Evolutionary conservation across 2,113 vertebrate genomes (phyloP).

Genomic region (Catharus fuscescens): DNA sequence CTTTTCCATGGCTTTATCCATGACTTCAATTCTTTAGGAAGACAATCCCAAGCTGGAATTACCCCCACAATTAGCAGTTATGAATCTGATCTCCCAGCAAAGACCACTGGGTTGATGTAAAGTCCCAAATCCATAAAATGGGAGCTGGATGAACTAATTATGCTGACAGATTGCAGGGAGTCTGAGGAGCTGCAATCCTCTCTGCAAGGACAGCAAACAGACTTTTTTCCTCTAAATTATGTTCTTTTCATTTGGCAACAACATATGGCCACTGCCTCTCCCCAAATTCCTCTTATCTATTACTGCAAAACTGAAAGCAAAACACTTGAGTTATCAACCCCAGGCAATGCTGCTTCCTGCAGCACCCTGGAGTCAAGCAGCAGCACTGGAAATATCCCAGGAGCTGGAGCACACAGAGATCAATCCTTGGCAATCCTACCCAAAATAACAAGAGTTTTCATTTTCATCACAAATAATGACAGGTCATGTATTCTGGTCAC

Average conservation of each 20-base stretch:
- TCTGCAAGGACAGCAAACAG: conserved; percentile 36
- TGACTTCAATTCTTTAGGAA: neutral
- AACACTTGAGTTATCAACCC: neutral
- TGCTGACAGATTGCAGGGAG: conserved; percentile 38
- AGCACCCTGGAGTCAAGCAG: neutral
- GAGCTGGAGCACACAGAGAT: neutral
- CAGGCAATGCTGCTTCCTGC: neutral
- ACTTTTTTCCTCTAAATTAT: conserved; percentile 46
- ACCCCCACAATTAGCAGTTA: neutral
- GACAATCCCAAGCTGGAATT: neutral
- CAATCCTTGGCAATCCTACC: neutral
- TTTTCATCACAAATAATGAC: neutral
- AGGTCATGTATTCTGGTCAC: neutral
- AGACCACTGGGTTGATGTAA: neutral
- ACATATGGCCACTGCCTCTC: conserved; percentile 46
- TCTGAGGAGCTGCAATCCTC: conserved; percentile 29
- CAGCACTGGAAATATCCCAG: neutral
- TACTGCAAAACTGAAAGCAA: neutral
- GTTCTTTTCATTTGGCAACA: conserved; percentile 41
- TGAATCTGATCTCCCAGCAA: neutral
- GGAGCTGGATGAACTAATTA: conserved; percentile 26
- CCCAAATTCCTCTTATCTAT: conserved; percentile 4
- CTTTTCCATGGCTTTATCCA: neutral
- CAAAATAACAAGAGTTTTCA: neutral
- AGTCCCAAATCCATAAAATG: neutral